Evolutionary conservation across 2,113 vertebrate species (phyloP).

Genomic region (Apodemus sylvaticus): DNA sequence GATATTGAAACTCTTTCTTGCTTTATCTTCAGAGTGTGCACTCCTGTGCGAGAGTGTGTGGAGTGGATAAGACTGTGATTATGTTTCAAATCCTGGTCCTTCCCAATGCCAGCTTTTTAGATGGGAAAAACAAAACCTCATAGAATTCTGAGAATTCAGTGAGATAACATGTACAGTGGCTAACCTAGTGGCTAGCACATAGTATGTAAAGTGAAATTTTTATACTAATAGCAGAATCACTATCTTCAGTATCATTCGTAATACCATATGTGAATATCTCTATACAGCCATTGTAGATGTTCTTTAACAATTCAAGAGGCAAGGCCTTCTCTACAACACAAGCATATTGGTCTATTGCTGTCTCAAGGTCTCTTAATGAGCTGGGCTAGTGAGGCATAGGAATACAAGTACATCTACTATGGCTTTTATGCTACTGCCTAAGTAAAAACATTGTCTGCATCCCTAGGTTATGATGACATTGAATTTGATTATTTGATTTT

Average conservation of each 20-base stretch:
- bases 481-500: conserved; percentile 34
- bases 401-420: background rate
- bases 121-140: background rate
- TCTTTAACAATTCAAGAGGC: background rate
- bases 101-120: background rate
- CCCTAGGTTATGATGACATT: background rate
- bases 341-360: background rate
- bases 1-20: background rate
- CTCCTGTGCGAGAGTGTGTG: background rate
- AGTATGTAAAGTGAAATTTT: background rate
- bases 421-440: background rate
- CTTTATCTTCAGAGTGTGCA: conserved; percentile 7
- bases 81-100: background rate
- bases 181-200: background rate
- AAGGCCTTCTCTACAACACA: background rate
- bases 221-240: background rate
- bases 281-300: background rate
- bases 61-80: background rate
- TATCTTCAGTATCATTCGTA: background rate
- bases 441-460: background rate
- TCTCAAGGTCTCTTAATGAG: background rate
- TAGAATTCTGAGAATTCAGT: background rate
- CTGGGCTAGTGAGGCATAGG: background rate
- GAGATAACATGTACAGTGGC: background rate
- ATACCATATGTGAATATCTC: background rate